Conservation (phyloP, 1,140 invertebrate species). For the Apis florea region DNA sequence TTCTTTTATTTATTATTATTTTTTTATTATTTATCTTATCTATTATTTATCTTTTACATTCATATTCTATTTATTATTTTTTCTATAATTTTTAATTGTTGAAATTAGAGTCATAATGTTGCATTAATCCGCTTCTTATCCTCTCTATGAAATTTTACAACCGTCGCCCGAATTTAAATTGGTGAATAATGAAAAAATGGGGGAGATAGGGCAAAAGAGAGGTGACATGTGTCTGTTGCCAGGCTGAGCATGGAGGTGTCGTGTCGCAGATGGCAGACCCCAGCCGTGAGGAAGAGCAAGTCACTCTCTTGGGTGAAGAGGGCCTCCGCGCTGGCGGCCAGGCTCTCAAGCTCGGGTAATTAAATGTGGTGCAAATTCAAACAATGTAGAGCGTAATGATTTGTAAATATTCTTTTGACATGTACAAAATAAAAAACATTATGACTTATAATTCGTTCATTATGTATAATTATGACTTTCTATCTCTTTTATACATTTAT, state of each 20-base stretch:
- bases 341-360: slow-evolving; percentile 96
- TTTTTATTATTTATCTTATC: neutral
- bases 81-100: neutral
- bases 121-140: neutral
- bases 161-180: neutral
- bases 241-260: slow-evolving; percentile 84
- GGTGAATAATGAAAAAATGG: slow-evolving; percentile 25
- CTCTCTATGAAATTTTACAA: slow-evolving; percentile 20
- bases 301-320: slow-evolving; percentile 96
- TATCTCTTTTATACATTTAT: too few species aligned
- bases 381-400: slow-evolving; percentile 70
- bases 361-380: slow-evolving; percentile 77
- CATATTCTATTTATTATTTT: neutral
- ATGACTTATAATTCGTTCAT: neutral
- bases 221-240: slow-evolving; percentile 82
- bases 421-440: neutral
- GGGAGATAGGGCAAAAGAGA: slow-evolving; percentile 77
- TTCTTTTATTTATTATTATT: neutral
- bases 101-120: neutral
- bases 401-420: neutral
- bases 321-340: slow-evolving; percentile 94
- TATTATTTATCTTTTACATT: too few species aligned
- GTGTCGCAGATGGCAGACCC: slow-evolving; percentile 93
- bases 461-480: too few species aligned
- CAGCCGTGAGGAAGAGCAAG: slow-evolving; percentile 95